Conservation (phyloP, 1,140 invertebrate species). For the Sarcophaga bullata region DNA sequence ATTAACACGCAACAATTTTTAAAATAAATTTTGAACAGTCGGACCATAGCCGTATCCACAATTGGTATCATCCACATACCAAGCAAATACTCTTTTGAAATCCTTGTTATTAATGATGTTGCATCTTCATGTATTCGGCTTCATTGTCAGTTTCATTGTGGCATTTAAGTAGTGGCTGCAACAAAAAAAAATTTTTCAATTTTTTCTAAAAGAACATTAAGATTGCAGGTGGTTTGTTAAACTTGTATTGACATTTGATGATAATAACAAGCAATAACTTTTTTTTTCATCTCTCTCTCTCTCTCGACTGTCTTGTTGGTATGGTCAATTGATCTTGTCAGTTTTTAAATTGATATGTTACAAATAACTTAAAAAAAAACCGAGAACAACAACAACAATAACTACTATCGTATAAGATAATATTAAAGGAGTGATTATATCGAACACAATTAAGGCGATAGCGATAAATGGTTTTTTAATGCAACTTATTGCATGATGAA, state of each 20-base stretch:
- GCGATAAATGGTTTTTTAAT: not conserved
- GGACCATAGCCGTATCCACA: not conserved
- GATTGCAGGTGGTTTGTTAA: slow-evolving; percentile 23
- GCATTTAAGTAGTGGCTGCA: not conserved
- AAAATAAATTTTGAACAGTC: not conserved
- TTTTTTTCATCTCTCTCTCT: too few relatives aligned
- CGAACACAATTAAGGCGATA: not conserved
- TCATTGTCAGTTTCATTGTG: not conserved
- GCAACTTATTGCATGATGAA: too few relatives aligned
- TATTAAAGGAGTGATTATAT: too few relatives aligned
- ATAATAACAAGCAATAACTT: not conserved
- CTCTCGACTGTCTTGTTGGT: too few relatives aligned
- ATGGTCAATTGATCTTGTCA: slow-evolving; percentile 16
- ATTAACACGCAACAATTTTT: slow-evolving; percentile 24
- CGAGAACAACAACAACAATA: too few relatives aligned
- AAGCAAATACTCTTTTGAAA: not conserved
- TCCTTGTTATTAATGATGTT: not conserved
- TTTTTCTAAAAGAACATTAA: not conserved
- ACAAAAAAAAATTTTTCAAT: not conserved
- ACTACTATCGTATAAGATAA: too few relatives aligned
- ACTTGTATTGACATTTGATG: slow-evolving; percentile 21
- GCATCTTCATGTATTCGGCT: not conserved
- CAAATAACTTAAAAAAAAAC: not conserved
- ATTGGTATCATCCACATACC: not conserved
- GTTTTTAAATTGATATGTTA: slow-evolving; percentile 16